Base-by-base conservation (phyloP, 2,888 invertebrate genomes). In the Ramazzottius varieornatus region DNA sequence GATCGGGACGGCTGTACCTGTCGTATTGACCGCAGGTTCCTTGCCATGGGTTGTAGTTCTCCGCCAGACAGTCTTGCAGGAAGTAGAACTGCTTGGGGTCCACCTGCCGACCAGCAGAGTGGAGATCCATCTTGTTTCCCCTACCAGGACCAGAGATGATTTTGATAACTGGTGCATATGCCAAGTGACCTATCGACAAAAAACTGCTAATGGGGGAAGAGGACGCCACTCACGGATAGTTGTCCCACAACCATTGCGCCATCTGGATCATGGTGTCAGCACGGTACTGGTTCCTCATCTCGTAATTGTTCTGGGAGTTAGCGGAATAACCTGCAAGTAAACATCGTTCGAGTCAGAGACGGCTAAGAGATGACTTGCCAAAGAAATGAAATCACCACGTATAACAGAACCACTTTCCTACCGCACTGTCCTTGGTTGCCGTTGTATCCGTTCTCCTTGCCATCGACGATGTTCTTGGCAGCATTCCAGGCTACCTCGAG, bases 221-320 rank as follows among this genome's bases (percentile, higher is more conserved):
- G n/a, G n/a, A n/a, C n/a, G n/a, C n/a, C n/a, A n/a, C 54, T 54
- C 24, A 54, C 54, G 54, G 54, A 29, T 54, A 54, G 29, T 54
- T 13, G 29, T 54, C 54, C 54, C 54, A 54, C 20, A 54, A 24
- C 54, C 54, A 54, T 29, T 54, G 54, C 13, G 54, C 54, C 20
- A 29, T 54, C 54, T 24, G 54, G 54, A 29, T 29, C 20, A 54
- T 8, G 29, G 20, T 24, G 4, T 54, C 54, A 29, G 20, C 54
- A 4, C 29, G 54, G 16, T 54, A 24, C 20, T 16, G n/a, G 4
- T n/a, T 13, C 54, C 54, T 13, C 20, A 24, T 54, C 54, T 54
- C 54, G 4, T 24, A 8, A 24, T 29, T 54, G 54, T 54, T 54
- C 4, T 54, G 24, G 8, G 54, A 24, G 29, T 54, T 54, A 24